Evolutionary conservation across 2,797 vertebrate species (phyloP).

Genomic region (Eulemur albifrons): DNA sequence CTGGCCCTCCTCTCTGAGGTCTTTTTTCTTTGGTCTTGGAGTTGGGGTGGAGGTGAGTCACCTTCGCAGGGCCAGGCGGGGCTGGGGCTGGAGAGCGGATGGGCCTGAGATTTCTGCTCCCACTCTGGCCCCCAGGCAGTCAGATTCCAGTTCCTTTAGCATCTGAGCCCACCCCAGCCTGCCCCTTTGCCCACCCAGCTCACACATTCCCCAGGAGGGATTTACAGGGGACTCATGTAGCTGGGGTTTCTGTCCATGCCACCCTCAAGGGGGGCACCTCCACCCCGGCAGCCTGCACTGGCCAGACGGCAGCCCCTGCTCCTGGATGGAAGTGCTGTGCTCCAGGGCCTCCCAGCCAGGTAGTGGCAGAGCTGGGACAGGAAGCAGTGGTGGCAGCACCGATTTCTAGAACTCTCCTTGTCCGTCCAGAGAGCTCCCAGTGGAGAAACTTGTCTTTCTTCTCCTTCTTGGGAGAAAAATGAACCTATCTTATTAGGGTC

Average conservation of each 20-base stretch:
- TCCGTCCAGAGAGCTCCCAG: not conserved
- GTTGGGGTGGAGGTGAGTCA: not conserved
- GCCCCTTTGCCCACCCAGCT: not conserved
- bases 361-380: not conserved
- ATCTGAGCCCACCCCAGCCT: not conserved
- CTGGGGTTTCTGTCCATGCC: not conserved
- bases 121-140: not conserved
- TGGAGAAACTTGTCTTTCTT: conserved; percentile 65
- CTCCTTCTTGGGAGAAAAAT: conserved; percentile 23
- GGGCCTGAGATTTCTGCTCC: not conserved
- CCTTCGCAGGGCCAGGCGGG: not conserved
- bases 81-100: not conserved
- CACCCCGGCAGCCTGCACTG: not conserved
- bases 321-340: not conserved
- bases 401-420: conserved; percentile 42
- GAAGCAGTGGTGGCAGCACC: not conserved
- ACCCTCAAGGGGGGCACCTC: not conserved
- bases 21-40: not conserved
- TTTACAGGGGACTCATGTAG: not conserved
- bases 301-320: not conserved
- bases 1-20: not conserved
- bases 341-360: not conserved
- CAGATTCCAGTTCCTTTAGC: conserved; percentile 18
- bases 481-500: not conserved
- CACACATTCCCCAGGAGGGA: conserved; percentile 18